phyloP scores from a whole-genome alignment of 2,113 vertebrate genomes.

The Plectropomus leopardus region DNA sequence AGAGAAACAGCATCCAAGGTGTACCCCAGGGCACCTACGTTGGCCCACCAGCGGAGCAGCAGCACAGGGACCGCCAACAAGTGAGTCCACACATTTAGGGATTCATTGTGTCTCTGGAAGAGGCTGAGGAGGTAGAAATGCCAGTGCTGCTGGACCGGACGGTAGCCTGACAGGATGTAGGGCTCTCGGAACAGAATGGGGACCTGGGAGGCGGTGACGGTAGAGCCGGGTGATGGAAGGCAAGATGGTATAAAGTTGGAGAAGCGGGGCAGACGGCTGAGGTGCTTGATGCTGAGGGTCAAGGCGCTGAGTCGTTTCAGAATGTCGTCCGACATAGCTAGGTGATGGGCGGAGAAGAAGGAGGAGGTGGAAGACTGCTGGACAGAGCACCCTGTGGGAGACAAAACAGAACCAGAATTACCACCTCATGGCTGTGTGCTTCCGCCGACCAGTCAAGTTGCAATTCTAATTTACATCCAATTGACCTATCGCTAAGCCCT shows the following conservation, averaged over 20 bases:
- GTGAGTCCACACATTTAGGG: constrained; percentile 95
- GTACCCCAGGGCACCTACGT: constrained; percentile 80
- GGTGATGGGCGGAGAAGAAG: neutral
- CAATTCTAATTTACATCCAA: too few species aligned
- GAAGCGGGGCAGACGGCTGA: constrained; percentile 85
- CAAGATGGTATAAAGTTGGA: constrained; percentile 82
- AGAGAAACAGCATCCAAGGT: constrained; percentile 75
- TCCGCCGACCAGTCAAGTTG: too few species aligned
- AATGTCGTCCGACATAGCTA: constrained; percentile 65
- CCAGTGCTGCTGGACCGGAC: constrained; percentile 90
- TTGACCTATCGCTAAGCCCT: too few species aligned
- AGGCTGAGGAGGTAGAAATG: constrained; percentile 92
- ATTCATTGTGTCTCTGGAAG: constrained; percentile 95
- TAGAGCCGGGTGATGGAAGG: constrained; percentile 82
- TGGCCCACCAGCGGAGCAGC: constrained; percentile 88
- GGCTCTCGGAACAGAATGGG: constrained; percentile 93
- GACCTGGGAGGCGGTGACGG: constrained; percentile 87
- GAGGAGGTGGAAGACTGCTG: neutral
- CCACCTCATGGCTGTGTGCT: too few species aligned
- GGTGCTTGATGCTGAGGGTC: constrained; percentile 87
- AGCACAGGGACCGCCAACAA: constrained; percentile 87
- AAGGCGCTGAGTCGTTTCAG: constrained; percentile 88
- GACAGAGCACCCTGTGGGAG: neutral
- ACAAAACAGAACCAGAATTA: neutral
- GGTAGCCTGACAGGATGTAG: constrained; percentile 91